Conservation (phyloP, 2,888 invertebrate species). For the Dasypogon diadema region DNA sequence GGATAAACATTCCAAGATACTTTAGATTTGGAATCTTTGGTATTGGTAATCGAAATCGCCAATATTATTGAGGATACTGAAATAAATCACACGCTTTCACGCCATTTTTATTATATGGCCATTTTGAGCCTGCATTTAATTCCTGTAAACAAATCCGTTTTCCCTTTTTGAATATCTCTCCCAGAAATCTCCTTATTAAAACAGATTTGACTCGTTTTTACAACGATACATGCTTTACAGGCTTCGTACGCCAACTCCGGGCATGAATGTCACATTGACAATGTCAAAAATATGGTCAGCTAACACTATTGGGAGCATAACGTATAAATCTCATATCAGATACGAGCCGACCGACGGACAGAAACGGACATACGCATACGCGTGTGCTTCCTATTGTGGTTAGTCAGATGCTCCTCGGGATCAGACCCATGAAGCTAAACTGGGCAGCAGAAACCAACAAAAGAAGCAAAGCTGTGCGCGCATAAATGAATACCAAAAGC, state of each 20-base stretch:
- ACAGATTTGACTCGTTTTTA: constrained; percentile 59
- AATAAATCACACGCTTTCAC: too few relatives aligned
- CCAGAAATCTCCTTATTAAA: constrained; percentile 61
- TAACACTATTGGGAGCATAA: constrained; percentile 59
- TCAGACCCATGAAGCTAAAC: background rate
- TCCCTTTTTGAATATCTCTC: constrained; percentile 58
- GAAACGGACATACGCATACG: constrained; percentile 47
- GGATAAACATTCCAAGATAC: too few relatives aligned
- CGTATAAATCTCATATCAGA: constrained; percentile 60
- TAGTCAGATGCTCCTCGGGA: background rate
- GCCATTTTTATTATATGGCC: too few relatives aligned
- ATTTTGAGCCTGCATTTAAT: too few relatives aligned
- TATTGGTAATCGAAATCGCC: too few relatives aligned
- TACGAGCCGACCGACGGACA: constrained; percentile 54
- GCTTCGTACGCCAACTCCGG: background rate
- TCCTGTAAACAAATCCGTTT: constrained; percentile 50
- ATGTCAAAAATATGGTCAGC: constrained; percentile 60
- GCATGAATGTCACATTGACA: constrained; percentile 58
- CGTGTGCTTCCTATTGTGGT: constrained; percentile 39
- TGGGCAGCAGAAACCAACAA: background rate
- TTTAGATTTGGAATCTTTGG: too few relatives aligned
- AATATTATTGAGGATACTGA: too few relatives aligned
- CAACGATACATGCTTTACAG: constrained; percentile 56
- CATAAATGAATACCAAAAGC: constrained; percentile 53
- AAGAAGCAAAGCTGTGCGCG: constrained; percentile 42